A percentile compares a stretch with the other conserved stretches of the same genome.
phyloP scores from a whole-genome alignment of 30 jellyfish, hydroid and myxozoan genomes.

The Cassiopea xamachana region DNA sequence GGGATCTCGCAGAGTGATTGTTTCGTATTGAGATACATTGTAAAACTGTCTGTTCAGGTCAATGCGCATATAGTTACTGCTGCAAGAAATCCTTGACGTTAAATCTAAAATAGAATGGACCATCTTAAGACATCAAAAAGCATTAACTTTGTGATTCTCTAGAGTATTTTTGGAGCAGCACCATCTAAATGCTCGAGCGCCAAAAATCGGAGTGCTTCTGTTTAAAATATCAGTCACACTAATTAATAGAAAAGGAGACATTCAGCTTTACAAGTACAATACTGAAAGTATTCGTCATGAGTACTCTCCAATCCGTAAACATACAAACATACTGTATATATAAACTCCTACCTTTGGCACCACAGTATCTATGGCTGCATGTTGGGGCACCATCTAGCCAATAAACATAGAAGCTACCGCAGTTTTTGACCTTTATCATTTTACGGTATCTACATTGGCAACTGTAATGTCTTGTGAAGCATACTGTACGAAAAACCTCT shows the following conservation, averaged over 20 bases:
- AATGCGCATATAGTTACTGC: constrained; percentile 30
- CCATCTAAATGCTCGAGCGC: no score
- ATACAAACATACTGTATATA: background rate
- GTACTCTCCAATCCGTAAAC: background rate
- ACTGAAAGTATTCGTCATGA: no score
- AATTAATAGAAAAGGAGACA: no score
- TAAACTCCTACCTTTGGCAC: constrained; percentile 42
- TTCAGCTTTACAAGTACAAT: no score
- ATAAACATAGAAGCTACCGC: constrained; percentile 37
- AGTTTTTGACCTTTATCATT: constrained; percentile 27
- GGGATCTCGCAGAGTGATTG: constrained; percentile 47
- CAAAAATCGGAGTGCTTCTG: no score
- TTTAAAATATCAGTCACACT: no score
- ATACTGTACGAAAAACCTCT: constrained; percentile 32
- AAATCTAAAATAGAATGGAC: background rate
- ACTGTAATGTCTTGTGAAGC: constrained; percentile 20
- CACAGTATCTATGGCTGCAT: constrained; percentile 39
- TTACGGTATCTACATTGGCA: constrained; percentile 17
- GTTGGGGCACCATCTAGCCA: constrained; percentile 23
- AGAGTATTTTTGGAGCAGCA: no score
- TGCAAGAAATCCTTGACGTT: constrained; percentile 6
- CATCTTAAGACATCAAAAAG: background rate
- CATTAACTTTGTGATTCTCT: background rate
- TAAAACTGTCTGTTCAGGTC: background rate
- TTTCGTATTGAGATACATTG: constrained; percentile 1